Base-by-base conservation (phyloP, 2,888 invertebrate species). In the Polietes domitor region DNA sequence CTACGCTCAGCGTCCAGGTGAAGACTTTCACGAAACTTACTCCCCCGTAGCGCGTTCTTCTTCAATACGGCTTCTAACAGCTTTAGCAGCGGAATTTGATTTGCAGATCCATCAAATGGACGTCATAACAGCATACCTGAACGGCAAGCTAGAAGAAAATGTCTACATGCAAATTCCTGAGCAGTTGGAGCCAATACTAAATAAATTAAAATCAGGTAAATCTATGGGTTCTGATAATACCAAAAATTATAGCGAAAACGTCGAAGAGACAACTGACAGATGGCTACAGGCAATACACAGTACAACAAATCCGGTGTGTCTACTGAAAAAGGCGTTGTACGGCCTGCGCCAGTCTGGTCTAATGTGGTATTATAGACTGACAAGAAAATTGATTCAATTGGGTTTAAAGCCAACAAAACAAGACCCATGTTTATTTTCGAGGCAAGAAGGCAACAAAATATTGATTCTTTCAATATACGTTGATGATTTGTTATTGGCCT, bases 401-500 rank as follows among this genome's bases (percentile, higher is more conserved):
- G 87, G 82, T 6, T 19, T 85, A 10, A 79, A 85, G 19, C 47
- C 85, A 50, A 80, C 80, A 15, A 58, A 32, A 55, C 80, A 85
- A 41, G 85, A 86, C 50, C 84, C 85, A 2, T 86, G 85, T 37
- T 50, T 84, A 21, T 86, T 86, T 70, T 53, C 82, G 9, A 82
- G 72, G 41, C 63, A 32, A 37, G 58, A 86, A 74, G 74, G 63
- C 28, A 68, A 82, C 15, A 72, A 79, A 15, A 76, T 85, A 12
- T 26, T 85, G 41, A 28, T 86, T 19, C 32, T 86, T 17, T 77
- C 83, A 5, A 79, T 86, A 50, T 86, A 86, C 41, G 85, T 86
- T 12, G 86, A 86, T 43, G 86, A 85, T 32, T 41, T 85, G 19
- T 32, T 87, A 63, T 50, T 86, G 43, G 85, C 87, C 5, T 82